Evolutionary conservation across 2,888 invertebrate species (phyloP).

Genomic region (Trissonchulus latispiculum): DNA sequence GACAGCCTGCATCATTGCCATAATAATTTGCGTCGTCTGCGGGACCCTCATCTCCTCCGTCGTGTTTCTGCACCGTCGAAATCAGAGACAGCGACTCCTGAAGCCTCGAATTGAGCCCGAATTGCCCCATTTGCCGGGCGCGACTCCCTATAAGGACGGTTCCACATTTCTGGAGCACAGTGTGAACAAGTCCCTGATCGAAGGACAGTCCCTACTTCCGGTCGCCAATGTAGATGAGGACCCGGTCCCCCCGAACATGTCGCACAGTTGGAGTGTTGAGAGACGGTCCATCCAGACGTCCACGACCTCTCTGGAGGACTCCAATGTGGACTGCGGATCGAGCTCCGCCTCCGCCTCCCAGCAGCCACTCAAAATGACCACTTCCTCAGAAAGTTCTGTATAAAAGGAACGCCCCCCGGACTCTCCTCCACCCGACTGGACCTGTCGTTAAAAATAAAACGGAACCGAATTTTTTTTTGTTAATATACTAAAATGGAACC

Average conservation of each 20-base stretch:
- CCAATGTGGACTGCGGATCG: not conserved
- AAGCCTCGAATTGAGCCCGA: not conserved
- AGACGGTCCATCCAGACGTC: slow-evolving; percentile 1
- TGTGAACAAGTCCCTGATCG: not conserved
- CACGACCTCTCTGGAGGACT: slow-evolving; percentile 5
- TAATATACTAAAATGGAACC: too few species aligned
- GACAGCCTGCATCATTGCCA: not conserved
- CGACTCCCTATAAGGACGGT: not conserved
- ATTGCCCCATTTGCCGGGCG: not conserved
- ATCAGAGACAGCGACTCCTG: not conserved
- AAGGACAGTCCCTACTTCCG: not conserved
- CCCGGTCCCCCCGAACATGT: not conserved
- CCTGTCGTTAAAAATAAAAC: too few species aligned
- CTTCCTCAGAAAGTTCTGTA: not conserved
- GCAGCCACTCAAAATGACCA: not conserved
- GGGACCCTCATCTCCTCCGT: not conserved
- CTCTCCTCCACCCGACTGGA: too few species aligned
- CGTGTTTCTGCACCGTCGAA: not conserved
- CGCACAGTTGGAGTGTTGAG: not conserved
- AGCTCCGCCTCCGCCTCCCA: not conserved
- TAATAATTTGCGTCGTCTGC: not conserved
- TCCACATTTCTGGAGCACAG: not conserved
- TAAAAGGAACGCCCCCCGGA: too few species aligned
- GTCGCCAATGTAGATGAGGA: not conserved
- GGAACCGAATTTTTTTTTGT: too few species aligned